These are phyloP conservation scores for Aphelenchoides besseyi DNA, from an alignment of 1,140 invertebrate genomes.

Conservation along the genomic window DNA sequence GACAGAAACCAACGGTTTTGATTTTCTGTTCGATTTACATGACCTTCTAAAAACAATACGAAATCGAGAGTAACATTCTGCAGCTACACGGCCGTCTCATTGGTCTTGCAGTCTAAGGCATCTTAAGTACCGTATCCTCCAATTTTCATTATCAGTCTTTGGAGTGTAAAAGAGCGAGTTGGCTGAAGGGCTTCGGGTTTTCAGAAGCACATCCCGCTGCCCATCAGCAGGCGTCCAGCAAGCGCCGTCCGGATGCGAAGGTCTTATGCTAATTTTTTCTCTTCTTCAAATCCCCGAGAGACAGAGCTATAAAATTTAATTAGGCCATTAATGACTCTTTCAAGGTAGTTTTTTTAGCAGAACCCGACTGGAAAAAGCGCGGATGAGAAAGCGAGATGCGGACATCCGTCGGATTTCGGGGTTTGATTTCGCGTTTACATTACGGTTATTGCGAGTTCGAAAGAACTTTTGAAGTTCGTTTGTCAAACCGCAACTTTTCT, in stretches of 20 bases:
- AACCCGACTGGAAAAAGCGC: not conserved
- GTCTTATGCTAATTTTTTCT: conserved; percentile 19
- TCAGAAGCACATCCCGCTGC: not conserved
- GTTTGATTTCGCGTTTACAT: too few relatives aligned
- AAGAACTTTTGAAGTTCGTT: too few relatives aligned
- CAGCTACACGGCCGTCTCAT: too few relatives aligned
- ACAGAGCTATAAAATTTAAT: conserved; percentile 23
- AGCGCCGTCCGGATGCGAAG: not conserved
- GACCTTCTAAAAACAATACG: too few relatives aligned
- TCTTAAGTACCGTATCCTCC: too few relatives aligned
- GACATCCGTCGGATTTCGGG: not conserved
- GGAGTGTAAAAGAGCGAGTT: not conserved
- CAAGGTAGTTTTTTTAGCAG: conserved; percentile 18
- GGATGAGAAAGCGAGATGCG: not conserved
- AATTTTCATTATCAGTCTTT: too few relatives aligned
- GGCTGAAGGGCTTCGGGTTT: not conserved
- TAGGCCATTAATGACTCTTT: conserved; percentile 20
- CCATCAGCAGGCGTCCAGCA: not conserved
- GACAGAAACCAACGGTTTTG: too few relatives aligned
- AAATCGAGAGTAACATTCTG: too few relatives aligned
- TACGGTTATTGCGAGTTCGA: too few relatives aligned
- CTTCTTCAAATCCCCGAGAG: not conserved
- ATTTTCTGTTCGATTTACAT: too few relatives aligned
- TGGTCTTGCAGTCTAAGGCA: too few relatives aligned
- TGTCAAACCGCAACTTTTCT: too few relatives aligned